phyloP scores from a whole-genome alignment of 2,797 vertebrate species.

The Lemur catta region DNA sequence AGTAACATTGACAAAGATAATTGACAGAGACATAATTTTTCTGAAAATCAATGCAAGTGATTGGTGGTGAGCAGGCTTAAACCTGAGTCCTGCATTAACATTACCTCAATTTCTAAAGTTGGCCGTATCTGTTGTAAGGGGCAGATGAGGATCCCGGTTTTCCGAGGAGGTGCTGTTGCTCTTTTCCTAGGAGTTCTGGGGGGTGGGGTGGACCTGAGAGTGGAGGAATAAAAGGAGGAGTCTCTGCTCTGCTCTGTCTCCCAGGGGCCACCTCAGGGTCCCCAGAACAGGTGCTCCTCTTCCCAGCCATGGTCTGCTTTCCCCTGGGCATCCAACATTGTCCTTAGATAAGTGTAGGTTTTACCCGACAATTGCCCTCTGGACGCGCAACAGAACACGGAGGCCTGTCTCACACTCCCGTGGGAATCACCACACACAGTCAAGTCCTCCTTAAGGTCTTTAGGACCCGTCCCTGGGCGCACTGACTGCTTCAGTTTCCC shows the following conservation, averaged over 20 bases:
- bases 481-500: too few relatives aligned
- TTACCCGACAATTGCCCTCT: too few relatives aligned
- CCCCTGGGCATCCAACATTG: not conserved
- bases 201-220: too few relatives aligned
- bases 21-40: not conserved
- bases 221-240: not conserved
- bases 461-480: not conserved
- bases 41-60: not conserved
- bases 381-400: not conserved
- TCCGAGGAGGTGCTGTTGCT: not conserved
- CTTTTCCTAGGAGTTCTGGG: not conserved
- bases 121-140: accelerated
- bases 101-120: not conserved
- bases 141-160: not conserved
- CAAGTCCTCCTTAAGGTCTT: not conserved
- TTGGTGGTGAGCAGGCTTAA: not conserved
- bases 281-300: not conserved
- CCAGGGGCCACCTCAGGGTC: not conserved
- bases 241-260: not conserved
- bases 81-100: not conserved
- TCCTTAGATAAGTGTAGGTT: accelerated
- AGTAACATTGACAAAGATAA: not conserved
- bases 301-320: not conserved
- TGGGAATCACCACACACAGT: not conserved
- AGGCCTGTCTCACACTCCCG: accelerated